phyloP scores from a whole-genome alignment of 2,113 vertebrate species.

The Alligator sinensis region DNA sequence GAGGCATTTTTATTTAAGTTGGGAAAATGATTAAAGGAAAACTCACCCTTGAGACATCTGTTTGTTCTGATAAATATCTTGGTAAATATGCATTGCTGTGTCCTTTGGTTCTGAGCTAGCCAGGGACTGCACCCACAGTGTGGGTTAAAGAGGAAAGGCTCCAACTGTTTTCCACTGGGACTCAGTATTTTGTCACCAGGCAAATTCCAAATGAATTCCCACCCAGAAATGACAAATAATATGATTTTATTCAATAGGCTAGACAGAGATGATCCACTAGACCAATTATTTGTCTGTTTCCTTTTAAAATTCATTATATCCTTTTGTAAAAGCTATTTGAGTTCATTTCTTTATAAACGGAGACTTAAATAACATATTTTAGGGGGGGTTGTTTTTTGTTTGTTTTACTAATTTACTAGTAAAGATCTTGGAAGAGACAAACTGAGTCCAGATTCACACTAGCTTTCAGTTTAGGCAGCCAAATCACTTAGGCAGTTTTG shows the following conservation, averaged over 20 bases:
- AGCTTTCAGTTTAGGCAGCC: not conserved
- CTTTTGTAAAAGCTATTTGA: not conserved
- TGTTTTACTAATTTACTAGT: not conserved
- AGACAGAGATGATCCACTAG: not conserved
- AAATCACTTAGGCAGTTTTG: not conserved
- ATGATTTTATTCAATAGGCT: not conserved
- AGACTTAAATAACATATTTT: not conserved
- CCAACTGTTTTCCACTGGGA: slow-evolving; percentile 1
- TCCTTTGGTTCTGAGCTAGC: slow-evolving; percentile 37
- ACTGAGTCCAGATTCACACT: not conserved
- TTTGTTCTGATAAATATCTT: slow-evolving; percentile 17
- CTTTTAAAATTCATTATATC: not conserved
- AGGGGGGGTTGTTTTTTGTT: no score
- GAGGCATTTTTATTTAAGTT: not conserved
- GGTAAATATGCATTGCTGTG: not conserved
- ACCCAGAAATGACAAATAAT: not conserved
- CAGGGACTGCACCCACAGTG: slow-evolving; percentile 21
- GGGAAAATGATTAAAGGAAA: slow-evolving; percentile 37
- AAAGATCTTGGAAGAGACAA: not conserved
- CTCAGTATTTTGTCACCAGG: not conserved
- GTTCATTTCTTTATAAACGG: not conserved
- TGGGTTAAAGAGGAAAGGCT: slow-evolving; percentile 27
- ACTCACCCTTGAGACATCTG: slow-evolving; percentile 32
- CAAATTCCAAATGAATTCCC: slow-evolving; percentile 25
- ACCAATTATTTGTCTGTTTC: slow-evolving; percentile 17